These are phyloP conservation scores for Sminthurinus aureus DNA, from an alignment of 2,888 invertebrate genomes.

Conservation along the genomic window DNA sequence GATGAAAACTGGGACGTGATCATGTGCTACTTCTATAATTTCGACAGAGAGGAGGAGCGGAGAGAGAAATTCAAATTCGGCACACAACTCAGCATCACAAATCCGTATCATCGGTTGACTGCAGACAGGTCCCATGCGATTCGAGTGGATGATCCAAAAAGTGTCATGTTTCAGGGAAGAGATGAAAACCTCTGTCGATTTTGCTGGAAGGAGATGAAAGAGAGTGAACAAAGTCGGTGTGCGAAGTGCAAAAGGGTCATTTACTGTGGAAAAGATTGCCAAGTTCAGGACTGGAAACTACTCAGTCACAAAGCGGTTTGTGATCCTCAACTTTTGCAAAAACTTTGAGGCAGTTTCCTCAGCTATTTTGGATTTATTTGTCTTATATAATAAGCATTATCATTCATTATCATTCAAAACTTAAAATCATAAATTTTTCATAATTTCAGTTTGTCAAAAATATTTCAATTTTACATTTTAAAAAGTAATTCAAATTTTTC, in stretches of 20 bases:
- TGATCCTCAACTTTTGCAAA: background rate
- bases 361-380: no score
- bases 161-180: background rate
- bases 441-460: no score
- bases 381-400: no score
- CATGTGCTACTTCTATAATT: background rate
- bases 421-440: no score
- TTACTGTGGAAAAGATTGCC: background rate
- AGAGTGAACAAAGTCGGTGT: background rate
- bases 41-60: background rate
- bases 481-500: no score
- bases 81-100: no score
- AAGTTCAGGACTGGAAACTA: background rate
- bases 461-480: no score
- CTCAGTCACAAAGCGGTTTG: background rate
- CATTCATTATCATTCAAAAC: no score
- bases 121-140: background rate
- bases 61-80: no score
- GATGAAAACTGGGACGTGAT: background rate
- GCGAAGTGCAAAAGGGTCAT: background rate
- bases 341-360: no score
- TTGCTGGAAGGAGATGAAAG: background rate
- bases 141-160: background rate
- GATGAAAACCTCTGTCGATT: background rate
- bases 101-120: background rate